Evolutionary conservation across 2,888 invertebrate genomes (phyloP), one percentile per base, ranked within the genome.

Genomic region (Incurvaria masculella): DNA sequence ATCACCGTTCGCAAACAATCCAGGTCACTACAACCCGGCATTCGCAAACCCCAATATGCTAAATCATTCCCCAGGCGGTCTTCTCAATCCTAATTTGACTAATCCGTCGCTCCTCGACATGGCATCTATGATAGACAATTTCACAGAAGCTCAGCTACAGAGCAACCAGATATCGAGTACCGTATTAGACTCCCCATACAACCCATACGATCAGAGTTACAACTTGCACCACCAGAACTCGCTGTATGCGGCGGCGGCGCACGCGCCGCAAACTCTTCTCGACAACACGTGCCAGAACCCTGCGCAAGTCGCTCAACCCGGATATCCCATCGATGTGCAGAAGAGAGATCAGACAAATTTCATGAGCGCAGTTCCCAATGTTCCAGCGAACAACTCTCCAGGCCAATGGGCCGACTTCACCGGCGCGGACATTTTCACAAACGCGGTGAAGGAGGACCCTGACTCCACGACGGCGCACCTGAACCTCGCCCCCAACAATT

Each of bases 91-190:
- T 0, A 76, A 74, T 53, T 54, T 79, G 33, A 67, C 76, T 20
- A 80, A 79, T 56, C 79, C 84, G 27, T 84, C 84, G 23, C 72
- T 87, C 14, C 68, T 87, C 56, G 88, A 88, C 59, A 88, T 88
- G 87, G 86, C 86, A 33, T 81, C 87, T 5, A 88, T 88, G 87
- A 85, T 88, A 53, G 88, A 88, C 55, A 87, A 86, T 57, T 88
- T 88, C 68, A 85, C 85, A 27, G 87, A 88, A 60, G 86, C 87
- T 17, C 90, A 91, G 61, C 69, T 92, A 26, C 91, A 92, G 68
- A 91, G 89, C 62, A 89, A 90, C 61, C 91, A 91, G 68, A 89
- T 91, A 54, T 90, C 91, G 38, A 91, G 91, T 61, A 92, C 91
- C 14, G 91, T 91, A 4, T 68, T 89, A 57, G 91, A 90, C 62